Percentiles rank a stretch among this genome's conserved stretches.
These are phyloP conservation scores for Ptilonorhynchus violaceus DNA, from an alignment of 2,113 vertebrate genomes.

Conservation along the genomic window DNA sequence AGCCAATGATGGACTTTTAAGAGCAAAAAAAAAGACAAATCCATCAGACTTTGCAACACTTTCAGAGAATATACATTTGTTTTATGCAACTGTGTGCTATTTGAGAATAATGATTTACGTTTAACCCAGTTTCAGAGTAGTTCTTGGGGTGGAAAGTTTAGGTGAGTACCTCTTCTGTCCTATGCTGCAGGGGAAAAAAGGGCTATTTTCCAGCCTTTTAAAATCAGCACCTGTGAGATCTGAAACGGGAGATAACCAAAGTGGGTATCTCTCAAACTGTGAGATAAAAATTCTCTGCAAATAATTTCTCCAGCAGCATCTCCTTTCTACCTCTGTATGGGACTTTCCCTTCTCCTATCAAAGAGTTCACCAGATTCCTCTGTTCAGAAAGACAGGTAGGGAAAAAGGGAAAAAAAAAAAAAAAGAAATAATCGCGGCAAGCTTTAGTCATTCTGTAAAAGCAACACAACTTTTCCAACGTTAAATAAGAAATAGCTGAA, in stretches of 20 bases:
- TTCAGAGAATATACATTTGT: background rate
- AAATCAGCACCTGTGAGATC: background rate
- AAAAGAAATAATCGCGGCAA: accelerated
- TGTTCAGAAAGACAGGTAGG: accelerated
- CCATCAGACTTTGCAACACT: background rate
- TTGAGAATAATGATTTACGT: background rate
- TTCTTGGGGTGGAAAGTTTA: background rate
- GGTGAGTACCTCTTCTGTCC: background rate
- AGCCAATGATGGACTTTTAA: background rate
- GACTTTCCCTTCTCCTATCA: background rate
- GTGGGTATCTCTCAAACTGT: background rate
- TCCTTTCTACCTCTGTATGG: background rate
- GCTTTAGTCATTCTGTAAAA: background rate
- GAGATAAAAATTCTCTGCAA: background rate
- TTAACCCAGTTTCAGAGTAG: background rate
- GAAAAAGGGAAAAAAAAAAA: background rate
- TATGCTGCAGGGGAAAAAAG: background rate
- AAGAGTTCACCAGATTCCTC: background rate
- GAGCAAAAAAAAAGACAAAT: background rate
- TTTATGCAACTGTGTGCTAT: background rate
- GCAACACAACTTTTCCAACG: background rate
- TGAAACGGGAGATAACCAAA: background rate
- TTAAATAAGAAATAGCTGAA: background rate
- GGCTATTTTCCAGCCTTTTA: background rate
- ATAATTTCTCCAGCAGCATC: background rate